Evolutionary conservation across 1,140 invertebrate species (phyloP).

Genomic region (Antheraea mylitta): DNA sequence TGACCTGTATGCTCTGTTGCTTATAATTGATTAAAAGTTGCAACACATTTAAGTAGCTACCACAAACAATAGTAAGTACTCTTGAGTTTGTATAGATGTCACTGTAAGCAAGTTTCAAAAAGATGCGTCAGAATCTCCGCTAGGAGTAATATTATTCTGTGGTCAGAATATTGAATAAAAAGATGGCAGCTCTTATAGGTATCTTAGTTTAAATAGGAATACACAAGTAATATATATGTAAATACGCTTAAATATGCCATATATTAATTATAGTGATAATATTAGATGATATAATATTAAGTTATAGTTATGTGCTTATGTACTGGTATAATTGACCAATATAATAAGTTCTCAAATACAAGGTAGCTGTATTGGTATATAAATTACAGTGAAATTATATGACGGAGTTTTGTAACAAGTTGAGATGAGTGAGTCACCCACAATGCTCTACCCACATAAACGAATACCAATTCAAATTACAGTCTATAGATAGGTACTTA

Average conservation of each 20-base stretch:
- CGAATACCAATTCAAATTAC: constrained; percentile 15
- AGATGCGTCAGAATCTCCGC: background rate
- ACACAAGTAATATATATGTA: too few relatives aligned
- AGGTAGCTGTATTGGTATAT: background rate
- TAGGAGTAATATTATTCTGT: too few relatives aligned
- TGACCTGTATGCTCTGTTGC: too few relatives aligned
- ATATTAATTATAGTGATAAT: too few relatives aligned
- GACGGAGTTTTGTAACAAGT: constrained; percentile 3
- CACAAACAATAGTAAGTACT: background rate
- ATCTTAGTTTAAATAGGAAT: too few relatives aligned
- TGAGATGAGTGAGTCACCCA: constrained; percentile 8
- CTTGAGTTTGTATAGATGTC: background rate
- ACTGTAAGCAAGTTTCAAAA: background rate
- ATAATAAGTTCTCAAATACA: background rate
- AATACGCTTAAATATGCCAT: too few relatives aligned
- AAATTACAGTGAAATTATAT: background rate
- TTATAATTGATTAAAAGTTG: too few relatives aligned
- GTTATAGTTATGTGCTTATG: background rate
- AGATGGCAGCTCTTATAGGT: background rate
- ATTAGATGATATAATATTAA: background rate
- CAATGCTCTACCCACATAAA: constrained; percentile 5
- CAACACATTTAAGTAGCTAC: background rate
- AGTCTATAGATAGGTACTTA: background rate
- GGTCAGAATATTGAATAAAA: too few relatives aligned
- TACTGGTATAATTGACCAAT: background rate